These are phyloP conservation scores for Melanogrammus aeglefinus DNA, from an alignment of 2,797 vertebrate genomes.

Conservation along the genomic window DNA sequence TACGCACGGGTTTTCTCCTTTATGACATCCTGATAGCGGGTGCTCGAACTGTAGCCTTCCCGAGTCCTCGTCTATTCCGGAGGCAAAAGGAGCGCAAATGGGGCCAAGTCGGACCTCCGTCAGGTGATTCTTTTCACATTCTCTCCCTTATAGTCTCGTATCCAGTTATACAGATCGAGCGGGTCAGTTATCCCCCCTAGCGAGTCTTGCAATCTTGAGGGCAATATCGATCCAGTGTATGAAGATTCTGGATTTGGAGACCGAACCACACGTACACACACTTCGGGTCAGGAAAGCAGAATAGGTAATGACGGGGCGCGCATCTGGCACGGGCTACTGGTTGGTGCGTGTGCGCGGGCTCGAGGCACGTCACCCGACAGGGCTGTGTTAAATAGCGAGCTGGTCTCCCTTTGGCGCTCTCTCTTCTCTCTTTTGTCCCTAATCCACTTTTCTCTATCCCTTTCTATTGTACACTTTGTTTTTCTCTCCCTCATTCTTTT, in stretches of 20 bases:
- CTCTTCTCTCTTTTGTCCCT: constrained; percentile 9
- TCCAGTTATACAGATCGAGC: constrained; percentile 41
- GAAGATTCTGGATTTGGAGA: background rate
- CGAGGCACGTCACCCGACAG: constrained; percentile 41
- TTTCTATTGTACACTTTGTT: background rate
- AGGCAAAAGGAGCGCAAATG: background rate
- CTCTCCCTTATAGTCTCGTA: constrained; percentile 33
- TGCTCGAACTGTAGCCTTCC: background rate
- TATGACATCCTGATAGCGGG: background rate
- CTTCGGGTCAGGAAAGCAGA: constrained; percentile 22
- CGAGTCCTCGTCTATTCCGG: background rate
- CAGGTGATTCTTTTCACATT: background rate
- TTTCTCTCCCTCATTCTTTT: background rate
- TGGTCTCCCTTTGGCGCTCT: background rate
- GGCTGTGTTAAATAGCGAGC: constrained; percentile 20
- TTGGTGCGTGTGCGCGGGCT: constrained; percentile 17
- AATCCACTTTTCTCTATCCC: background rate
- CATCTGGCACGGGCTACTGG: constrained; percentile 22
- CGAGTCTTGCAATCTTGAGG: background rate
- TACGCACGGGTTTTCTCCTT: background rate
- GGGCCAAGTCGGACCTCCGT: constrained; percentile 22
- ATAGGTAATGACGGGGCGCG: constrained; percentile 18
- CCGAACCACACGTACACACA: constrained; percentile 12
- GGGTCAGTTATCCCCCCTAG: constrained; percentile 3
- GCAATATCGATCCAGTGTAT: background rate